phyloP scores from a whole-genome alignment of 2,888 invertebrate species.

The Octonoba sinensis region DNA sequence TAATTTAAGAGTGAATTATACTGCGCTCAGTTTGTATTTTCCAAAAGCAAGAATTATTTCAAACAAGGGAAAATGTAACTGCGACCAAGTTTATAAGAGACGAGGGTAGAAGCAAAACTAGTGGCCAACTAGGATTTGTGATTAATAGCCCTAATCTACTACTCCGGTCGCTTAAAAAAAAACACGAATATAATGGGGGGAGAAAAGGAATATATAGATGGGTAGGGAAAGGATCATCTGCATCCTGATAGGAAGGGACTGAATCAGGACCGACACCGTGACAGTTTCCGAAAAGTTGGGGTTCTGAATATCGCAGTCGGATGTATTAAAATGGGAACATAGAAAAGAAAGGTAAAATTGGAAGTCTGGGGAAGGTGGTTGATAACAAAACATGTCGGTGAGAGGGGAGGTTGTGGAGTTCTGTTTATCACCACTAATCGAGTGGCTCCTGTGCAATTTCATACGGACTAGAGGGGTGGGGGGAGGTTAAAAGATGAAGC shows the following conservation, averaged over 20 bases:
- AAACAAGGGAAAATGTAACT: too few species aligned
- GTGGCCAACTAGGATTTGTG: not conserved
- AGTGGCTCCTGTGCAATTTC: constrained; percentile 60
- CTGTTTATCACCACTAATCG: constrained; percentile 63
- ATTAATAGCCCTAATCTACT: constrained; percentile 9
- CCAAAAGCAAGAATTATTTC: too few species aligned
- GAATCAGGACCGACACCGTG: constrained; percentile 27
- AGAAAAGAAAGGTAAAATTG: constrained; percentile 32
- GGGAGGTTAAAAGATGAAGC: constrained; percentile 12
- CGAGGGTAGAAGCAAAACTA: too few species aligned
- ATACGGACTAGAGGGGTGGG: constrained; percentile 9
- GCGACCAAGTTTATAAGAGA: too few species aligned
- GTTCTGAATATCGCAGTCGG: not conserved
- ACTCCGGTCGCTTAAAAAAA: not conserved
- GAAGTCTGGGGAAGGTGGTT: constrained; percentile 14
- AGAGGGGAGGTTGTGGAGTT: constrained; percentile 19
- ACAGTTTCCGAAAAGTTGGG: constrained; percentile 29
- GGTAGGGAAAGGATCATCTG: constrained; percentile 26
- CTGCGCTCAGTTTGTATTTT: too few species aligned
- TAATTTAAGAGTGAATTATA: too few species aligned
- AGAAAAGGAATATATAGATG: constrained; percentile 5
- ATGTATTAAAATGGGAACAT: constrained; percentile 50
- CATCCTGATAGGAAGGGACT: constrained; percentile 16
- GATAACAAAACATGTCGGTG: constrained; percentile 29
- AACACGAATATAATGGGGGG: not conserved